Evolutionary conservation across 2,888 invertebrate genomes (phyloP), one percentile per base, ranked within the genome.

Genomic region (Balanococcus diminutus): DNA sequence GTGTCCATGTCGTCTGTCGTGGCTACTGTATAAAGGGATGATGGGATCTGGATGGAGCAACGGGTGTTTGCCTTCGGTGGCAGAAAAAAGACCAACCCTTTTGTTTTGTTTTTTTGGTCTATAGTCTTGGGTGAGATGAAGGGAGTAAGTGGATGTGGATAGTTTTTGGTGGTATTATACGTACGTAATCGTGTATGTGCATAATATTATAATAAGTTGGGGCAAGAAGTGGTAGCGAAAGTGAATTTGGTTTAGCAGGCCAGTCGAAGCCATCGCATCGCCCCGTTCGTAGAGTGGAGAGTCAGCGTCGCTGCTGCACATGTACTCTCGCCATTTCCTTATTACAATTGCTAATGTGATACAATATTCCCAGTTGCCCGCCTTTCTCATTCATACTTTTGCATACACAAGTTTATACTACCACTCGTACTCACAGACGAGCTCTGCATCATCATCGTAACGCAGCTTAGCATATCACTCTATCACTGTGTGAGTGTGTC

Each of bases 301-400:
- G 42, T 14, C 8, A 42, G 11, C 4, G 42, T 2, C 5, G 51
- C 56, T 22, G n/a, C n/a, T 67, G 83, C 61, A 61, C 83, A 67
- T 82, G 16, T 51, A 46, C 82, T 83, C 83, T 83, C 83, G 85
- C 19, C 84, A 39, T 86, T 87, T 88, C 88, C 88, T 89, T 87
- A 89, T 88, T 88, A 88, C 88, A 88, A 88, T 88, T 88, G 88
- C 88, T 88, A 88, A 89, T 88, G 88, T 87, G 87, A 87, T 87
- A 87, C 87, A 86, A 86, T 87, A 75, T 81, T 84, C 86, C 84
- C 86, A 51, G 83, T 86, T 46, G 28, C 87, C 87, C 87, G 87
- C 88, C 88, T 88, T 87, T 88, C 88, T 88, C 88, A 88, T 88
- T 88, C 88, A 88, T 88, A 88, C 88, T 88, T 88, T 88, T 88